Evolutionary conservation across 2,797 vertebrate species (phyloP), one percentile per base, ranked within the genome.

Genomic region (Todus mexicanus): DNA sequence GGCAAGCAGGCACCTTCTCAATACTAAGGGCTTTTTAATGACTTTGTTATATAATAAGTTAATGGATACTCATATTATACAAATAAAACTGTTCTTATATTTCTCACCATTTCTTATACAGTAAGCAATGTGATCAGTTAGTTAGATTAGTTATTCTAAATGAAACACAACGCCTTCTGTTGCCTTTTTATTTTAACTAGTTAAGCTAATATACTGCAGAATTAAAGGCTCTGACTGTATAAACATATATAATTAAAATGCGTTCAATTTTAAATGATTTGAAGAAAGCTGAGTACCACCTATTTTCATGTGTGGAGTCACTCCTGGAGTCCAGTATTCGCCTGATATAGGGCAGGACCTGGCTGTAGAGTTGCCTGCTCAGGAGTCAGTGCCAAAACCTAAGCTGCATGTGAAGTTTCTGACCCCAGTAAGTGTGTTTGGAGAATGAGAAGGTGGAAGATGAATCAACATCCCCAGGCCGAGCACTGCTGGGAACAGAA

Each of bases 21-120:
- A 6, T 90, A 64, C 35, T 82, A 61, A 92, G 80, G 18, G 21
- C 0, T 11, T 91, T 95, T 90, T 63, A 93, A 91, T 92, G 11
- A 83, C 59, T 95, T 80, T 89, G 59, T 77, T 95, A 92, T 92
- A 54, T 84, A 51, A 68, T 87, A 89, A 96, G 92, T 93, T 88
- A 96, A 94, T 74, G 93, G 71, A 74, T 78, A 80, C 56, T 96
- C 64, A 65, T 76, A 48, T 91, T 90, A 66, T 79, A 77, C 54
- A 88, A 94, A 95, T 92, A 90, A 89, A 95, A 85, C 42, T 75
- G 16, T 87, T 91, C 35, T 42, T 79, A 4, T 64, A 68, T 87
- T 93, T 57, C 68, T 75, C 59, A 8, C 20, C 26, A 4, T 35
- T 85, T 78, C 74, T 92, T 75, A 42, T 74, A 90, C 59, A 63